Evolutionary conservation across 2,113 vertebrate species (phyloP).

Genomic region (Siniperca knerii): DNA sequence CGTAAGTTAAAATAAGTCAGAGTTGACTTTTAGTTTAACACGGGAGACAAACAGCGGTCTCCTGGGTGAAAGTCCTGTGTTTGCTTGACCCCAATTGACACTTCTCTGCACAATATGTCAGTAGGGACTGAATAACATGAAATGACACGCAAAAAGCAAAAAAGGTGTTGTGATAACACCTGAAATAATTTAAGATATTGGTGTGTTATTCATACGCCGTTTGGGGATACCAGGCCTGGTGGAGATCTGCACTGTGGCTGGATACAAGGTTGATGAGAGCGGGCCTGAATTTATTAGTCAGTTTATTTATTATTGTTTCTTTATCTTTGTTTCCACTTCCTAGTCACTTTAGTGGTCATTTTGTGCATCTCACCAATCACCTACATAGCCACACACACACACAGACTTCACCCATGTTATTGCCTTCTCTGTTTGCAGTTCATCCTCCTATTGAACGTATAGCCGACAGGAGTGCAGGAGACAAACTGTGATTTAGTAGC

Average conservation of each 20-base stretch:
- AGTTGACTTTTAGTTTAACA: too few species aligned
- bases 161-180: too few species aligned
- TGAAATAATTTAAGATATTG: too few species aligned
- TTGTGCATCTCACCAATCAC: constrained; percentile 23
- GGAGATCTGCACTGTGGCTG: background rate
- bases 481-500: constrained; percentile 69
- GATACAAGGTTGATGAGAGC: background rate
- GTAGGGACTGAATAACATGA: too few species aligned
- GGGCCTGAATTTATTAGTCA: background rate
- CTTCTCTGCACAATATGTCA: too few species aligned
- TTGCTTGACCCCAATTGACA: too few species aligned
- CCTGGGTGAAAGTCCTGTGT: too few species aligned
- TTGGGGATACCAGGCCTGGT: background rate
- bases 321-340: constrained; percentile 20
- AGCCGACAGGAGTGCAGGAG: constrained; percentile 23
- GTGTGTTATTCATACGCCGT: too few species aligned
- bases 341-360: background rate
- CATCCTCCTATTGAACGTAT: constrained; percentile 26
- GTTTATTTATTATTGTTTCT: background rate
- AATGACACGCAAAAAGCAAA: background rate
- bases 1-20: too few species aligned
- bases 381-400: background rate
- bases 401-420: constrained; percentile 37
- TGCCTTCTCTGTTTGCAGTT: constrained; percentile 40
- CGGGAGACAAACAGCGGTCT: too few species aligned